Base-by-base conservation (phyloP, 2,797 vertebrate species). In the Garrulus glandarius region DNA sequence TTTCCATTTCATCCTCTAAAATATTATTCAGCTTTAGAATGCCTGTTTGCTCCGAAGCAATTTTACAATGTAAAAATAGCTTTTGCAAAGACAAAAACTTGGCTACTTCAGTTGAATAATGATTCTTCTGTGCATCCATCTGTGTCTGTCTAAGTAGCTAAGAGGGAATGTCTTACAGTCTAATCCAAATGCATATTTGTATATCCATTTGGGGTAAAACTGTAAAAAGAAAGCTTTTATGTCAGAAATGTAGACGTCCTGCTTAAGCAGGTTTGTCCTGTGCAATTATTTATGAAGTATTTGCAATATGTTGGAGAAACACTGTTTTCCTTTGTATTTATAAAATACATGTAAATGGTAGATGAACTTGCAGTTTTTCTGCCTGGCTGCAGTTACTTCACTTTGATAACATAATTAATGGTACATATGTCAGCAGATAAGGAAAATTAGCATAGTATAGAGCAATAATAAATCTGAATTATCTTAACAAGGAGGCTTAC, bases 401-500 rank as follows among this genome's bases (percentile, higher is more conserved):
- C 5, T 88, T 70, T 39, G 65, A 87, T 92, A 77, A 84, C 29
- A 96, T 94, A 96, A 95, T 89, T 93, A 95, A 93, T 95, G 55
- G 80, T 71, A 82, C 24, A 60, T 81, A 59, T 21, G 11, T 44
- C 30, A 92, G 43, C 46, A 94, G 56, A 95, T 85, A 50, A 50
- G 60, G 57, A 30, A 86, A 93, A 79, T 87, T 84, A 91, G 7
- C 39, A 89, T 39, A 70, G 15, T 37, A 87, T 76, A 52, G 36
- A 82, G 9, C 21, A 78, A 55, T 29, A 95, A 93, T 94, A 95
- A 86, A 93, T 90, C 47, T 92, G 72, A 92, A 61, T 14, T 88
- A 65, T 27, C 61, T 67, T 86, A 70, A 57, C 10, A 57, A 93
- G 44, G 12, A 76, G 0, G 30, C 44, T 88, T 34, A 26, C 9